Evolutionary conservation across 2,797 vertebrate species (phyloP).

Genomic region (Thaleichthys pacificus): DNA sequence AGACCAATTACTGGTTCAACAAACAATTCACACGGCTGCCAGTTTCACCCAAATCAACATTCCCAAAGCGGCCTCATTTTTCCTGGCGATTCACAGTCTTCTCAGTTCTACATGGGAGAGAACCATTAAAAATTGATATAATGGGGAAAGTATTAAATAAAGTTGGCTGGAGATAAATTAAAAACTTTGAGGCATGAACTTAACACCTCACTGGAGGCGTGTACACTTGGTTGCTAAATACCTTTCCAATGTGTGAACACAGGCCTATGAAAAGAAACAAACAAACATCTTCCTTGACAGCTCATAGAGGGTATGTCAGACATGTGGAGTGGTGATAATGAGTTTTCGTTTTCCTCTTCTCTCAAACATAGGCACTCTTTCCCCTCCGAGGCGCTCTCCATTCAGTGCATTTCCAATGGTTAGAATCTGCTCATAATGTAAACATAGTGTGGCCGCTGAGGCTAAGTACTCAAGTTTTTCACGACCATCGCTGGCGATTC

Average conservation of each 20-base stretch:
- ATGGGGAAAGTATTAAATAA: background rate
- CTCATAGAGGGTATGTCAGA: background rate
- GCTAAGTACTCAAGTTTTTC: background rate
- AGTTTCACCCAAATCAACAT: slow-evolving; percentile 4
- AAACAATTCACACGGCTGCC: slow-evolving; percentile 11
- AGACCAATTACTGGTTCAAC: slow-evolving; percentile 13
- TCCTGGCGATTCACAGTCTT: background rate
- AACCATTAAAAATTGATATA: background rate
- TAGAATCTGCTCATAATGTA: background rate
- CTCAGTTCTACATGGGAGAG: slow-evolving; percentile 3
- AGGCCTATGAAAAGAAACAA: background rate
- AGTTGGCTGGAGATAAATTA: background rate
- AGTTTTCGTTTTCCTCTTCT: background rate
- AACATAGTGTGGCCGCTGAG: background rate
- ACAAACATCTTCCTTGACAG: background rate
- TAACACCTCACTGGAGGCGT: background rate
- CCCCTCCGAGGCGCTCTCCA: too few relatives aligned
- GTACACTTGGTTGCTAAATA: background rate
- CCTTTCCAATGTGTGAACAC: slow-evolving; percentile 1
- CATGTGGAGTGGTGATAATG: background rate
- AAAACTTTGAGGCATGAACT: background rate
- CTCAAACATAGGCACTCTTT: background rate
- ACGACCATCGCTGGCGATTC: background rate
- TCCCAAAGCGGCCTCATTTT: slow-evolving; percentile 4
- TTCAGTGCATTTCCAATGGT: background rate